Evolutionary conservation across 2,797 vertebrate species (phyloP).

Genomic region (Lutjanus argentimaculatus): DNA sequence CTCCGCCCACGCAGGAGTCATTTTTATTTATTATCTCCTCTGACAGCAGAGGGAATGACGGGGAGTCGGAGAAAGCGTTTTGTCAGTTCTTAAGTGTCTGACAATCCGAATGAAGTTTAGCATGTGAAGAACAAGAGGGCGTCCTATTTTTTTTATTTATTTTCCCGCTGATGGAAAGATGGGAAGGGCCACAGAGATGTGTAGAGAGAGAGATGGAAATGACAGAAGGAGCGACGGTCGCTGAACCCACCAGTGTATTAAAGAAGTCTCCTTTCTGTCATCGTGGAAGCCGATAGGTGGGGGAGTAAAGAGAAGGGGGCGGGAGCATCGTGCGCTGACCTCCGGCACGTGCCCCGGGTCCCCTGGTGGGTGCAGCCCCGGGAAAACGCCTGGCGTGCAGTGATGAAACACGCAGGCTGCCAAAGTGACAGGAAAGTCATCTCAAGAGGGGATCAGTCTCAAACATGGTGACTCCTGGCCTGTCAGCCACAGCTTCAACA

Average conservation of each 20-base stretch:
- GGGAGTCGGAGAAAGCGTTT: slow-evolving; percentile 80
- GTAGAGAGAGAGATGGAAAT: slow-evolving; percentile 56
- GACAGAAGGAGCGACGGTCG: slow-evolving; percentile 75
- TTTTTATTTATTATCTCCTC: slow-evolving; percentile 84
- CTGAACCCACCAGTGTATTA: slow-evolving; percentile 86
- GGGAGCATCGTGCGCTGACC: slow-evolving; percentile 66
- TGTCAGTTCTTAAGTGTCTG: slow-evolving; percentile 87
- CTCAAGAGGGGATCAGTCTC: slow-evolving; percentile 84
- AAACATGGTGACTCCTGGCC: slow-evolving; percentile 78
- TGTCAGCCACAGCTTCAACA: slow-evolving; percentile 78
- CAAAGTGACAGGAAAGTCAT: slow-evolving; percentile 89
- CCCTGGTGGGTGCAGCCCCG: slow-evolving; percentile 81
- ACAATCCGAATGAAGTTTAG: slow-evolving; percentile 85
- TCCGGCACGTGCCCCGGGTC: slow-evolving; percentile 55
- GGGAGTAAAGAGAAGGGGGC: slow-evolving; percentile 19
- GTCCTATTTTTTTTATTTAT: slow-evolving; percentile 47
- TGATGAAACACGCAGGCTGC: slow-evolving; percentile 84
- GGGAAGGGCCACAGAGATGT: slow-evolving; percentile 36
- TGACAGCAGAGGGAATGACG: slow-evolving; percentile 79
- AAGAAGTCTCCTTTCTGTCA: slow-evolving; percentile 88
- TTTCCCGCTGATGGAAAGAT: slow-evolving; percentile 66
- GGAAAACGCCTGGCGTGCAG: slow-evolving; percentile 66
- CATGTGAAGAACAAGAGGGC: slow-evolving; percentile 75
- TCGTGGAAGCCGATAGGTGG: slow-evolving; percentile 66
- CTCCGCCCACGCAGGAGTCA: slow-evolving; percentile 75